phyloP scores from a whole-genome alignment of 2,113 vertebrate genomes.

The Sitta europaea region DNA sequence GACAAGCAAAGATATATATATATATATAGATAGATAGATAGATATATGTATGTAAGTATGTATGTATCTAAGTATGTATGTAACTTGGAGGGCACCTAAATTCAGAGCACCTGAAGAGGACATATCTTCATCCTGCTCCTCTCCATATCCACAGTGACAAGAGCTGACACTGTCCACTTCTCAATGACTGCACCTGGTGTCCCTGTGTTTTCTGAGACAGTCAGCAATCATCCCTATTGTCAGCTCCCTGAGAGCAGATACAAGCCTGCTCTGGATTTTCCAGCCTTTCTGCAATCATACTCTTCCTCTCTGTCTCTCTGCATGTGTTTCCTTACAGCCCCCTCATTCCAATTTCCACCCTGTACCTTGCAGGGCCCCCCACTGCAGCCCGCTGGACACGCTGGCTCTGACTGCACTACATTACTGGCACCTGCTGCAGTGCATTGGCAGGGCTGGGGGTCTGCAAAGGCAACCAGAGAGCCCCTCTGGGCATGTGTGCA shows the following conservation, averaged over 20 bases:
- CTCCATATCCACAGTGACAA: not conserved
- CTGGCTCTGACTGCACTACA: not conserved
- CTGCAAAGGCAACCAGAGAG: not conserved
- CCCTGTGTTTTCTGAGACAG: not conserved
- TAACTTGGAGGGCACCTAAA: not conserved
- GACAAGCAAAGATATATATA: not conserved
- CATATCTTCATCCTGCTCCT: not conserved
- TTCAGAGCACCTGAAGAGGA: not conserved
- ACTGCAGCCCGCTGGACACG: rapidly evolving
- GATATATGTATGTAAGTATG: no score
- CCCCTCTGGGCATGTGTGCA: rapidly evolving
- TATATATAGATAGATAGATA: no score
- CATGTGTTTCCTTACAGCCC: not conserved
- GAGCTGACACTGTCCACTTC: not conserved
- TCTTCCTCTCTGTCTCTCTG: not conserved
- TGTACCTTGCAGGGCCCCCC: not conserved
- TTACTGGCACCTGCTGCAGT: not conserved
- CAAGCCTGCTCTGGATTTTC: not conserved
- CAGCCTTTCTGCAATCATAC: not conserved
- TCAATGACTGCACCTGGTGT: rapidly evolving
- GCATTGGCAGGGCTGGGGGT: not conserved
- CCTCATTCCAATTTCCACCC: not conserved
- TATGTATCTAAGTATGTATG: no score
- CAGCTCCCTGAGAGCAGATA: not conserved
- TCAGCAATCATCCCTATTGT: rapidly evolving